Evolutionary conservation across 2,113 vertebrate species (phyloP).

Genomic region (Hypocryptadius cinnamomeus): DNA sequence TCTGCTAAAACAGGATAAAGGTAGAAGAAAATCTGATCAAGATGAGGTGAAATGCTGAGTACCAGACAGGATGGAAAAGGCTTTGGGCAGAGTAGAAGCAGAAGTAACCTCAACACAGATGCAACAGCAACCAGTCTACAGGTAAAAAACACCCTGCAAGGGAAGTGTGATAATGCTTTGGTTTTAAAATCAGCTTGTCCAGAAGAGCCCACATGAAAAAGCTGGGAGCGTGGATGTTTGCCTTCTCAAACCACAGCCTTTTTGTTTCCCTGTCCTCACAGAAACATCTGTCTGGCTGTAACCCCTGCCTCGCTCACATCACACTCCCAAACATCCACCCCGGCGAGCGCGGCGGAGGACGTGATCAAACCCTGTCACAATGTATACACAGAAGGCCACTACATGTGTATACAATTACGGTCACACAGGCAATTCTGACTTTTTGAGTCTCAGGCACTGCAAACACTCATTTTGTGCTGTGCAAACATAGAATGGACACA

Average conservation of each 20-base stretch:
- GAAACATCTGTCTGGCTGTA: background rate
- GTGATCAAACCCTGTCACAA: background rate
- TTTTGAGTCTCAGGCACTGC: background rate
- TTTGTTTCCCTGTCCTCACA: background rate
- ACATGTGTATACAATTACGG: background rate
- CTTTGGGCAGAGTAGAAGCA: background rate
- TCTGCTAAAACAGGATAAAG: background rate
- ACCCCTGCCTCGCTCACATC: background rate
- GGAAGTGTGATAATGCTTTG: background rate
- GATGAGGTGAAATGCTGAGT: background rate
- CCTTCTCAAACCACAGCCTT: background rate
- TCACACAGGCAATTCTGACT: background rate
- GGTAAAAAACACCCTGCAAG: background rate
- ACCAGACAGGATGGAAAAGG: background rate
- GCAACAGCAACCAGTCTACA: background rate
- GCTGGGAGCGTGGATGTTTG: background rate
- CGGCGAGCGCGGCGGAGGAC: rapidly evolving
- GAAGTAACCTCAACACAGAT: rapidly evolving
- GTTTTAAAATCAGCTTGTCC: background rate
- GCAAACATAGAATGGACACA: background rate
- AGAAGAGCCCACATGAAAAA: background rate
- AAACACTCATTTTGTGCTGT: background rate
- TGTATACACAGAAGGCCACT: background rate
- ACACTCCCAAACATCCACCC: background rate
- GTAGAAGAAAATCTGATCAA: background rate